Conservation (phyloP, 2,797 vertebrate genomes). For the Acanthurus tractus region DNA sequence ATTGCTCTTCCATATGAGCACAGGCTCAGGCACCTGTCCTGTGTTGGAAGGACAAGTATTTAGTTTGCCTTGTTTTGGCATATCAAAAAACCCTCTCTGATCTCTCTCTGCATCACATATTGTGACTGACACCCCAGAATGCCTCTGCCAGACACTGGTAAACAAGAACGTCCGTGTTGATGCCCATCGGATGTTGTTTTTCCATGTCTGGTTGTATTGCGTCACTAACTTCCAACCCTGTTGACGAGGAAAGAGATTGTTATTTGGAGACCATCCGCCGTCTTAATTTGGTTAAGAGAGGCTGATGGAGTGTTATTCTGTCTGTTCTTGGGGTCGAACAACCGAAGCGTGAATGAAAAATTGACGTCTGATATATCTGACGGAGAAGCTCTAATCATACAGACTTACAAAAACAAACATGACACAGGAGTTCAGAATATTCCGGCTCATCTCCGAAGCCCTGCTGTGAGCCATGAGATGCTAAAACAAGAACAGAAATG, state of each 20-base stretch:
- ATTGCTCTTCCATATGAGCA: background rate
- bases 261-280: background rate
- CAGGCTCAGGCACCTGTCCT: background rate
- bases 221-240: slow-evolving; percentile 10
- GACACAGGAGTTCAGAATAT: background rate
- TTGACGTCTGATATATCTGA: slow-evolving; percentile 17
- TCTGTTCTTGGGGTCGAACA: slow-evolving; percentile 12
- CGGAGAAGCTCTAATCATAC: slow-evolving; percentile 18
- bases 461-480: slow-evolving; percentile 13
- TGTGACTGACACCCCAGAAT: background rate
- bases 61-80: background rate
- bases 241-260: slow-evolving; percentile 6
- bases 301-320: slow-evolving; percentile 17
- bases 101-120: background rate
- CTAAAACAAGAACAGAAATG: slow-evolving; percentile 5
- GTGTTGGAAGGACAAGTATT: background rate
- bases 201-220: background rate
- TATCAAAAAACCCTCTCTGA: background rate
- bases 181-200: slow-evolving; percentile 25
- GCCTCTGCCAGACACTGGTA: slow-evolving; percentile 16
- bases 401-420: slow-evolving; percentile 9
- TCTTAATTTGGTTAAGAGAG: slow-evolving; percentile 12
- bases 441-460: background rate
- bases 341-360: slow-evolving; percentile 3
- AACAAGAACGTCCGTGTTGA: slow-evolving; percentile 13